Evolutionary conservation across 2,797 vertebrate species (phyloP), one percentile per base, ranked within the genome.

Genomic region (Parauchenoglanis ngamensis): DNA sequence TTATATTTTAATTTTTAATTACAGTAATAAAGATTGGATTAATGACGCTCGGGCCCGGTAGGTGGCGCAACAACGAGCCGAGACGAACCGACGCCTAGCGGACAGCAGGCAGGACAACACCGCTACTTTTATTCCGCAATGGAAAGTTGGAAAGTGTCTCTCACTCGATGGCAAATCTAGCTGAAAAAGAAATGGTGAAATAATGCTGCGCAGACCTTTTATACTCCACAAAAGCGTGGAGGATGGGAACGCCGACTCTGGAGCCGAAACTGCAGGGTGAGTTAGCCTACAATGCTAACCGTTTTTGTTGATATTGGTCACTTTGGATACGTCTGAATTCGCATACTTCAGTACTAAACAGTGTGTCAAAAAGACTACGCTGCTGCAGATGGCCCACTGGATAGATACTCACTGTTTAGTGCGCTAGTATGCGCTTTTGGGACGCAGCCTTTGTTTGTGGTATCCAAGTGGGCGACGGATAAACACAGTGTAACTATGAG

Each of bases 221-320:
- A 44, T 49, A 68, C 78, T 90, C 7, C 86, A 88, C 72, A 31
- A 21, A 46, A 90, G 90, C 87, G 70, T 77, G 54, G 88, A 93
- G 6, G 89, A 95, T 94, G 95, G 91, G 31, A 92, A 91, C 90
- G 90, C 79, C 89, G 95, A 95, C 88, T 94, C 94, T 1, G 94
- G 94, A 89, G 94, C 94, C 31, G 94, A 95, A 89, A 94, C 94
- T 61, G 94, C 92, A 78, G 93, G 93, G 96, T 96, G 91, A 95
- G 95, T 95, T 89, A 59, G 76, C 28, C 31, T 68, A 44, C 28
- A 21, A 67, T 76, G 28, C 89, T 44, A 85, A 73, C 56, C 6
- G 31, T 12, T 63, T 44, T 21, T 23, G 63, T 28, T 80, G 84
- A 40, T 87, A 57, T 88, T 87, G 49, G 84, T 85, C 84, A 78